These are phyloP conservation scores for Myotis daubentonii DNA, from an alignment of 2,797 vertebrate species.

Conservation along the genomic window DNA sequence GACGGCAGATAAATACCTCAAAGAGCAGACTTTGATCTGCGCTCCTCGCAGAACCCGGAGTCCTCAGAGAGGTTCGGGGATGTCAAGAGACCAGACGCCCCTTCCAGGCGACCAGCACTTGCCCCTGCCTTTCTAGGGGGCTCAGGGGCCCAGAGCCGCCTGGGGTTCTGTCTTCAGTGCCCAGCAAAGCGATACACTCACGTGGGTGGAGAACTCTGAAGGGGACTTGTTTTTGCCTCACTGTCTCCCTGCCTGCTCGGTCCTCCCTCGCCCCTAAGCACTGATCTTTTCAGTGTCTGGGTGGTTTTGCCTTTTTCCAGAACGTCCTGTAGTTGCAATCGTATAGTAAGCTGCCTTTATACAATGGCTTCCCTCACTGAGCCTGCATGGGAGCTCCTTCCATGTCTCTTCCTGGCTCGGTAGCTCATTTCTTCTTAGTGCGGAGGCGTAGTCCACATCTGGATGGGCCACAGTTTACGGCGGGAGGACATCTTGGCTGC, in stretches of 20 bases:
- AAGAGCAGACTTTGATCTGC: constrained; percentile 37
- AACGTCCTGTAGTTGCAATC: neutral
- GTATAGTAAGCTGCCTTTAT: neutral
- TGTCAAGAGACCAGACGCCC: neutral
- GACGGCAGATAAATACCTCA: neutral
- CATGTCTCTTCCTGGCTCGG: neutral
- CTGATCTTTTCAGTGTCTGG: neutral
- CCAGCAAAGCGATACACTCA: neutral
- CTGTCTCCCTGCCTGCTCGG: too few relatives aligned
- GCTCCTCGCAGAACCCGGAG: neutral
- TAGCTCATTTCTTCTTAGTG: neutral
- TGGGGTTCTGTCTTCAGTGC: neutral
- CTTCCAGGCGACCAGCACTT: neutral
- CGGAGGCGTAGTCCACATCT: neutral
- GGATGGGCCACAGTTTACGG: neutral
- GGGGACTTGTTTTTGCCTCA: neutral
- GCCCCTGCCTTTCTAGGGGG: neutral
- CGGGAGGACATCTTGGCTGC: neutral
- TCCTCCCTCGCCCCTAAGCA: neutral
- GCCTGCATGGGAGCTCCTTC: neutral
- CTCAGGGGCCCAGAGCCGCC: neutral
- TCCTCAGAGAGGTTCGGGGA: constrained; percentile 2
- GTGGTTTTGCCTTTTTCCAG: neutral
- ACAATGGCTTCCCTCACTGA: neutral
- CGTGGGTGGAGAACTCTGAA: neutral